Percentiles rank a stretch among this genome's conserved stretches.
Conservation (phyloP, 1,140 invertebrate species). For the Hetaerina americana region DNA sequence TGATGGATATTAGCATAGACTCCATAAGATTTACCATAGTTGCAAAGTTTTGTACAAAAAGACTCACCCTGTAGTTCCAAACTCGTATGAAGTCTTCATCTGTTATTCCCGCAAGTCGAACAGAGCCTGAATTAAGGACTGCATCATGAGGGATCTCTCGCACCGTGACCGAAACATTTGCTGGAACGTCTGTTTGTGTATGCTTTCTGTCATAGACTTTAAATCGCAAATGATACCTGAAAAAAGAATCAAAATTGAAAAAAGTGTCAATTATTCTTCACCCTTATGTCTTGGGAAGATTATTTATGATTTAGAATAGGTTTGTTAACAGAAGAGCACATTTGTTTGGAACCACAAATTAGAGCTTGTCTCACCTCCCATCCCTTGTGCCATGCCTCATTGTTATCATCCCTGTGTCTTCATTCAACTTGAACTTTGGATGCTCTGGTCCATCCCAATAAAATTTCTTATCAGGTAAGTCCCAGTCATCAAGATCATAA, state of each 20-base stretch:
- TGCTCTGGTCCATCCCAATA: slow-evolving; percentile 77
- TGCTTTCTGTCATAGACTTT: slow-evolving; percentile 90
- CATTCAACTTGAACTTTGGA: slow-evolving; percentile 72
- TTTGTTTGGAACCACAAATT: too few relatives aligned
- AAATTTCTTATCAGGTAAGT: slow-evolving; percentile 92
- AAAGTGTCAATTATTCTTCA: neutral
- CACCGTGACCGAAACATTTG: slow-evolving; percentile 85
- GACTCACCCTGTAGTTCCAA: slow-evolving; percentile 68
- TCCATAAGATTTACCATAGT: too few relatives aligned
- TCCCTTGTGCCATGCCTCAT: slow-evolving; percentile 85
- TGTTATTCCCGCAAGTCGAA: slow-evolving; percentile 83
- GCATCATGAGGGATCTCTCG: slow-evolving; percentile 91
- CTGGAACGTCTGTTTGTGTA: slow-evolving; percentile 79
- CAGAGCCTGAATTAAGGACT: slow-evolving; percentile 86
- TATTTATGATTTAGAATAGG: too few relatives aligned
- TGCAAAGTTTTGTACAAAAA: too few relatives aligned
- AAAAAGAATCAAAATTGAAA: slow-evolving; percentile 1
- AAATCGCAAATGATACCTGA: slow-evolving; percentile 59
- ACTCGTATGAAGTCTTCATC: slow-evolving; percentile 92
- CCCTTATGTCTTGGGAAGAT: too few relatives aligned
- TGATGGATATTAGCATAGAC: too few relatives aligned
- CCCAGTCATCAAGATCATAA: slow-evolving; percentile 95
- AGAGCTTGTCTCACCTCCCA: slow-evolving; percentile 43
- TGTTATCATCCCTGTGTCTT: slow-evolving; percentile 87
- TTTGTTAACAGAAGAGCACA: too few relatives aligned